A percentile compares a stretch with the other conserved stretches of the same genome.
Evolutionary conservation across 2,888 invertebrate genomes (phyloP).

Genomic region (Macroteleia sp.): DNA sequence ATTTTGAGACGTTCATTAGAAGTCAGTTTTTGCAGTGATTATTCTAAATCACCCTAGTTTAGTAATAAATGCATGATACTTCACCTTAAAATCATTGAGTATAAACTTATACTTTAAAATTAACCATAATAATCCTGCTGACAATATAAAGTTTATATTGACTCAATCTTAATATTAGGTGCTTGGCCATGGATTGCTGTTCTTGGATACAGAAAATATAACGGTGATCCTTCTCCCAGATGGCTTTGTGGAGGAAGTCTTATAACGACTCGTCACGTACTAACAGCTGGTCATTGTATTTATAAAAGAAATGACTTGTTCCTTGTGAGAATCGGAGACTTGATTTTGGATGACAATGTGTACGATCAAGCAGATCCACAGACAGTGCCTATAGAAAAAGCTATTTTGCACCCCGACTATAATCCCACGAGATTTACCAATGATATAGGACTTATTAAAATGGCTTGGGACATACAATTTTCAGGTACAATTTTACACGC

Average conservation of each 20-base stretch:
- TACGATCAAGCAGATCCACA: slow-evolving; percentile 87
- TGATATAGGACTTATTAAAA: slow-evolving; percentile 91
- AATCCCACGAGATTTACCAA: slow-evolving; percentile 87
- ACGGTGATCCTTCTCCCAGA: slow-evolving; percentile 80
- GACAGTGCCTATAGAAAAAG: slow-evolving; percentile 87
- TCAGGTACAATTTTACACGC: slow-evolving; percentile 84
- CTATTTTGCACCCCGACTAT: slow-evolving; percentile 89
- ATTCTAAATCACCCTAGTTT: too few species aligned
- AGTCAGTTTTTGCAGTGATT: too few species aligned
- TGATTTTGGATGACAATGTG: slow-evolving; percentile 87
- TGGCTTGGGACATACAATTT: slow-evolving; percentile 86
- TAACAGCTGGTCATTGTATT: slow-evolving; percentile 93
- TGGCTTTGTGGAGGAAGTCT: slow-evolving; percentile 89
- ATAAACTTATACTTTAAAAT: too few species aligned
- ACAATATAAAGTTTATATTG: too few species aligned
- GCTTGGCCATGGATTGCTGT: slow-evolving; percentile 93
- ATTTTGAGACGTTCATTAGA: too few species aligned
- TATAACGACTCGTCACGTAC: slow-evolving; percentile 88
- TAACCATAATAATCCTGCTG: too few species aligned
- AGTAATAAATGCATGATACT: too few species aligned
- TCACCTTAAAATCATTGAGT: too few species aligned
- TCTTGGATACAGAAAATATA: slow-evolving; percentile 87
- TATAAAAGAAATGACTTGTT: slow-evolving; percentile 79
- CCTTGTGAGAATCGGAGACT: slow-evolving; percentile 90
- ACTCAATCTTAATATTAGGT: slow-evolving; percentile 85